A percentile compares a stretch with the other conserved stretches of the same genome.
Conservation (phyloP, 2,113 vertebrate genomes). For the Onychorhynchus coronatus region DNA sequence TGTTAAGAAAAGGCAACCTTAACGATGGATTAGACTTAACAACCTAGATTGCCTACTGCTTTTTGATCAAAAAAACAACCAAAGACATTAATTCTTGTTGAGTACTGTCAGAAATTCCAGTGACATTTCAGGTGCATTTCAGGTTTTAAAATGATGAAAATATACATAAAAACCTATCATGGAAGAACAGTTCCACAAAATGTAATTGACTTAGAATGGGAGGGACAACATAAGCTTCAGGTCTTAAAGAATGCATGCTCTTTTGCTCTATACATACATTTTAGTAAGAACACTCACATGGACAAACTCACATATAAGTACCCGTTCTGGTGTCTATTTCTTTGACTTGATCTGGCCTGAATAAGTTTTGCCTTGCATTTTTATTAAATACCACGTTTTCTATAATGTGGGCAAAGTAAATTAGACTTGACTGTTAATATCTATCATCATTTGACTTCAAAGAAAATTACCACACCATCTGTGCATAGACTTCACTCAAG, state of each 20-base stretch:
- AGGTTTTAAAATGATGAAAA: background rate
- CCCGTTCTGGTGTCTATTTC: background rate
- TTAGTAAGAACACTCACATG: background rate
- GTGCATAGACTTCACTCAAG: background rate
- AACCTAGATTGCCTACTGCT: background rate
- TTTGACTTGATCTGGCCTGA: background rate
- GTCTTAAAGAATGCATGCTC: background rate
- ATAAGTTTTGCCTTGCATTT: background rate
- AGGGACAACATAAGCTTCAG: background rate
- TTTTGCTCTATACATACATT: background rate
- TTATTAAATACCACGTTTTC: background rate
- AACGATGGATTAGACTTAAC: background rate
- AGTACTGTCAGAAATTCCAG: background rate
- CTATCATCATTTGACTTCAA: background rate
- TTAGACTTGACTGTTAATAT: slow-evolving; percentile 33
- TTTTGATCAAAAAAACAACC: background rate
- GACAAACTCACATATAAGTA: background rate
- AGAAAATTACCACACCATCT: background rate
- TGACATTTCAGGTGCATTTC: background rate
- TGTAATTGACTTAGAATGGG: background rate
- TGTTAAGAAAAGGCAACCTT: background rate
- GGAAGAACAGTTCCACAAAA: background rate
- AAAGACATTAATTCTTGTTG: background rate
- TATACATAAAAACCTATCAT: background rate
- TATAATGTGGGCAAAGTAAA: background rate